Base-by-base conservation (phyloP, 2,797 vertebrate genomes). In the Lophotriccus pileatus region DNA sequence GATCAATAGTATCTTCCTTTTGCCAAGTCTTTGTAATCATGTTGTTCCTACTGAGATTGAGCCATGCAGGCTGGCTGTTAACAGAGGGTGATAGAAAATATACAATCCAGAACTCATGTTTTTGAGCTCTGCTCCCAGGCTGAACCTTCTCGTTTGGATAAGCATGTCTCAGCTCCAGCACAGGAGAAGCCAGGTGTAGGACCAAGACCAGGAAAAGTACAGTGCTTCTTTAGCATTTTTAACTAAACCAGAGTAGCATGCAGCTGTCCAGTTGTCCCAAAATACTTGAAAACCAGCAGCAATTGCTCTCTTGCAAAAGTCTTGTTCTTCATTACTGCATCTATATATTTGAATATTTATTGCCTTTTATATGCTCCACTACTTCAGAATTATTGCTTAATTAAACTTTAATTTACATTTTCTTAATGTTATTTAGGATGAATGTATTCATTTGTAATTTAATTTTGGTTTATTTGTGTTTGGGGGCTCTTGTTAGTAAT, bases 351-450 rank as follows among this genome's bases (percentile, higher is more conserved):
- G 64, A 73, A 37, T 84, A 59, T 87, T 82, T 93, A 59, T 43
- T 90, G 47, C 46, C 53, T 66, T 75, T 88, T 86, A 49, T 16
- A 44, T 86, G 56, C 41, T 82, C 44, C n/a, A 79, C 50, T 88
- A 41, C 62, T 58, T 90, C 44, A 69, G 53, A 43, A 49, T 86
- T 92, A 84, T 30, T 86, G 27, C 68, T 94, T 93, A 94, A 88
- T 94, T 92, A 60, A 86, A 69, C 41, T 63, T 86, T 44, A 49
- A 4, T 90, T 91, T 93, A 25, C 27, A 17, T 89, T 92, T 85
- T 63, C 63, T 37, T 70, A 14, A 58, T 70, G 37, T 87, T 70
- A 67, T 49, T 91, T 84, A 69, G 49, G 30, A 67, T 46, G 0
- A 86, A 60, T 74, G 5, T 41, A 87, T 93, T 76, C 0, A 14